Base-by-base conservation (phyloP, 2,888 invertebrate genomes). In the Notocelia uddmanniana region DNA sequence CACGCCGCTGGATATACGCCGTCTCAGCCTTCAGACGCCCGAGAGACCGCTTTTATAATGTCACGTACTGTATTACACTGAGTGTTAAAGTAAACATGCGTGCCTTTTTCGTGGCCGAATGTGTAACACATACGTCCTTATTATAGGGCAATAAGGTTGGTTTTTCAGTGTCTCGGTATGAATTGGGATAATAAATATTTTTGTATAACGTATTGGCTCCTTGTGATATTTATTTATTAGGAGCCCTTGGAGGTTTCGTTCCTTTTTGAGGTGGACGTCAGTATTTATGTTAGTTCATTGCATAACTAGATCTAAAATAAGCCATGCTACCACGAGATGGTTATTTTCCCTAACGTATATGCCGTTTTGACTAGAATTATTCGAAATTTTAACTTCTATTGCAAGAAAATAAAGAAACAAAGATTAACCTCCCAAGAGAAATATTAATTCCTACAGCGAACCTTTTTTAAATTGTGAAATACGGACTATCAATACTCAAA, bases 71-170 rank as follows among this genome's bases (percentile, higher is more conserved):
- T 74, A 76, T 73, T 70, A 67, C 69, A 66, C 52, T 31, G 59
- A 62, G 69, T 69, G 73, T 75, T 73, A 75, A 75, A 75, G 52
- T 66, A 75, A 75, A 73, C 71, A 60, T 67, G 69, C 54, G 59
- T 74, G 62, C 70, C 55, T 69, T 75, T 73, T 71, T 68, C 73
- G 69, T 70, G 67, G 63, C 67, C 67, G 11, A 41, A 71, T 54
- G 62, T 66, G 73, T 69, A 74, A 68, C 26, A n/a, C 45, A 55
- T 55, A 48, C 37, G 13, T 13, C 21, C n/a, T 58, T 64, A 52
- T 23, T 2, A 5, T 41, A 50, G 41, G n/a, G 10, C 11, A 5
- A 2, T 18, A 70, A 52, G 10, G 26, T 11, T 2, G 37, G 19
- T 52, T 64, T 58, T 58, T 2, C 11, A 64, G 50, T 11, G 19